These are phyloP conservation scores for Glomeris marginata DNA, from an alignment of 2,888 invertebrate species.

Conservation along the genomic window DNA sequence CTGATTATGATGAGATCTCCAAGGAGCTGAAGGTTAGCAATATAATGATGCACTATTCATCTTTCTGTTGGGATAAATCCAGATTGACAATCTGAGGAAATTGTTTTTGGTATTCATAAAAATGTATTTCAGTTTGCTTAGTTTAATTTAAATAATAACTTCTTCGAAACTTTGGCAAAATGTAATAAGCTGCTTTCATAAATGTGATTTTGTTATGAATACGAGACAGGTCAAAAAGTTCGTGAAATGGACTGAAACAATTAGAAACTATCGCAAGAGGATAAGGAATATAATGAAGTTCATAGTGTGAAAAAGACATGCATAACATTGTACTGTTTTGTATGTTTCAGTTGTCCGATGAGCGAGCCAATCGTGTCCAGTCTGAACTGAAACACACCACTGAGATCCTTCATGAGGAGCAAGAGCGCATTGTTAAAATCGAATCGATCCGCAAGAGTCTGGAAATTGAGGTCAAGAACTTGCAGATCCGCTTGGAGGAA, in stretches of 20 bases:
- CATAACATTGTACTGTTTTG: neutral
- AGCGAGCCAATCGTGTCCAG: conserved; percentile 84
- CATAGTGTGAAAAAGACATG: neutral
- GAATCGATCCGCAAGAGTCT: conserved; percentile 95
- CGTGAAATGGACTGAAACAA: too few species aligned
- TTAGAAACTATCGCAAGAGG: neutral
- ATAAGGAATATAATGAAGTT: neutral
- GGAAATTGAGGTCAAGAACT: conserved; percentile 92
- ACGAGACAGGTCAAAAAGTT: neutral
- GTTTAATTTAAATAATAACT: too few species aligned
- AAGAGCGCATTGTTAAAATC: conserved; percentile 91
- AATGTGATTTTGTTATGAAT: neutral
- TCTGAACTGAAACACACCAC: conserved; percentile 87
- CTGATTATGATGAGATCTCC: conserved; percentile 96
- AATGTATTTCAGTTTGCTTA: too few species aligned
- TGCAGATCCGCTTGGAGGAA: conserved; percentile 83
- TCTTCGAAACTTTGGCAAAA: too few species aligned
- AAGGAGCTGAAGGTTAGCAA: conserved; percentile 66
- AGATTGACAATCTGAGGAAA: too few species aligned
- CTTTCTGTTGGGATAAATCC: too few species aligned
- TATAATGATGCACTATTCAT: too few species aligned
- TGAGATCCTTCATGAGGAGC: conserved; percentile 86
- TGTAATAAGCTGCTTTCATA: too few species aligned
- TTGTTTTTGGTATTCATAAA: too few species aligned
- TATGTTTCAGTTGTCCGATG: conserved; percentile 47